A percentile compares a stretch with the other conserved stretches of the same genome.
phyloP scores from a whole-genome alignment of 2,113 vertebrate genomes.

The Pelodiscus sinensis region DNA sequence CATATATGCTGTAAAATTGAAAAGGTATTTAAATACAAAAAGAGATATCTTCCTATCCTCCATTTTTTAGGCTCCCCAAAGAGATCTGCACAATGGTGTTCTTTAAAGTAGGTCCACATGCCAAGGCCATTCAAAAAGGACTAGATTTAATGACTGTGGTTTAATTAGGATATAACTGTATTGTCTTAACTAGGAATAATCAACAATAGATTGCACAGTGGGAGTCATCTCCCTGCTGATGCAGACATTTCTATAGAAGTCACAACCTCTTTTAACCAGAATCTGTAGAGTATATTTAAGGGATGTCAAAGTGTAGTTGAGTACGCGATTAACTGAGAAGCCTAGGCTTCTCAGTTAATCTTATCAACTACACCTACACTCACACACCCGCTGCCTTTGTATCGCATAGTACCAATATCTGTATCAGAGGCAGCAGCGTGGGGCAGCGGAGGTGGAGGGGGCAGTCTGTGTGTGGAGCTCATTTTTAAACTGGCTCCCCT shows the following conservation, averaged over 20 bases:
- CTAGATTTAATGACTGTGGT: neutral
- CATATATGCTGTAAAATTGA: neutral
- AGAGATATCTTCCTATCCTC: neutral
- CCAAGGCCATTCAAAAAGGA: too few species aligned
- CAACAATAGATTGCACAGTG: neutral
- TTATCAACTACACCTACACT: too few species aligned
- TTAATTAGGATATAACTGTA: neutral
- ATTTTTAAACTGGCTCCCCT: too few species aligned
- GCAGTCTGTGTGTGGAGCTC: too few species aligned
- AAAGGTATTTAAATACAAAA: neutral
- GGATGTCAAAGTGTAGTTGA: too few species aligned
- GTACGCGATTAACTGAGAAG: too few species aligned
- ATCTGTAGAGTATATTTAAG: neutral
- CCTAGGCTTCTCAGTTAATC: too few species aligned
- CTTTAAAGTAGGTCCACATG: neutral
- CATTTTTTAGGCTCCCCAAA: neutral
- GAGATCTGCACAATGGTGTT: neutral
- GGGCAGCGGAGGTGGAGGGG: too few species aligned
- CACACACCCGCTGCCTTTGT: too few species aligned
- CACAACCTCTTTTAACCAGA: neutral
- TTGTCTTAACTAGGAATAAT: neutral
- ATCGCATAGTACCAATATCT: too few species aligned
- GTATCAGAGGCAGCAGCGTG: too few species aligned
- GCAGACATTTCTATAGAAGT: neutral
- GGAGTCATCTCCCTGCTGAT: neutral